Conservation (phyloP, 2,797 vertebrate species). For the Rachycentron canadum region DNA sequence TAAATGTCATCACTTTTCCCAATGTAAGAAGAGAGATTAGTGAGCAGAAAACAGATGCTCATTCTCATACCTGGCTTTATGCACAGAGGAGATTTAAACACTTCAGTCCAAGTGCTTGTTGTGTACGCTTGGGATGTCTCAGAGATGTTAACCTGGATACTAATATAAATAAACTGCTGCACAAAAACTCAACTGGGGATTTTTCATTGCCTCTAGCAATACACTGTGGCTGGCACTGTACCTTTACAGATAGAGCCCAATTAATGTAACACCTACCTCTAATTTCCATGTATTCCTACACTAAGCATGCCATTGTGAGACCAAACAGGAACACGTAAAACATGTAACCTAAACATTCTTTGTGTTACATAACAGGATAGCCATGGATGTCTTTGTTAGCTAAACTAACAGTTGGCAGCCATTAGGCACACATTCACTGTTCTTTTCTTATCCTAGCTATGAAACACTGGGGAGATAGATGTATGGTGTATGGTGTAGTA, state of each 20-base stretch:
- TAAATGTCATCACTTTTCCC: not conserved
- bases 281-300: conserved; percentile 48
- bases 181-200: conserved; percentile 34
- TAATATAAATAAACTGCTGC: conserved; percentile 60
- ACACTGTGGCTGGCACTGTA: conserved; percentile 16
- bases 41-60: conserved; percentile 23
- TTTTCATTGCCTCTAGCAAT: conserved; percentile 44
- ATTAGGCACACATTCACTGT: conserved; percentile 16
- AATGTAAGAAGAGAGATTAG: conserved; percentile 4
- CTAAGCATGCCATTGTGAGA: conserved; percentile 24
- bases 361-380: conserved; percentile 45
- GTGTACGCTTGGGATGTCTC: conserved; percentile 45
- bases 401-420: conserved; percentile 31
- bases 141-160: conserved; percentile 59
- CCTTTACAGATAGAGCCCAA: conserved; percentile 45
- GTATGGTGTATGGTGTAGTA: not conserved
- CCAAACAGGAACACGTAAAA: conserved; percentile 11
- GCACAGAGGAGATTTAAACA: conserved; percentile 30
- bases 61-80: conserved; percentile 1
- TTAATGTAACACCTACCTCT: conserved; percentile 49
- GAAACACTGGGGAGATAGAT: conserved; percentile 15
- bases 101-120: conserved; percentile 39
- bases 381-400: conserved; percentile 33
- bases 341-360: conserved; percentile 18
- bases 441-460: not conserved